Conservation (phyloP, 2,888 invertebrate genomes). For the Scaptomyza tumidula region DNA sequence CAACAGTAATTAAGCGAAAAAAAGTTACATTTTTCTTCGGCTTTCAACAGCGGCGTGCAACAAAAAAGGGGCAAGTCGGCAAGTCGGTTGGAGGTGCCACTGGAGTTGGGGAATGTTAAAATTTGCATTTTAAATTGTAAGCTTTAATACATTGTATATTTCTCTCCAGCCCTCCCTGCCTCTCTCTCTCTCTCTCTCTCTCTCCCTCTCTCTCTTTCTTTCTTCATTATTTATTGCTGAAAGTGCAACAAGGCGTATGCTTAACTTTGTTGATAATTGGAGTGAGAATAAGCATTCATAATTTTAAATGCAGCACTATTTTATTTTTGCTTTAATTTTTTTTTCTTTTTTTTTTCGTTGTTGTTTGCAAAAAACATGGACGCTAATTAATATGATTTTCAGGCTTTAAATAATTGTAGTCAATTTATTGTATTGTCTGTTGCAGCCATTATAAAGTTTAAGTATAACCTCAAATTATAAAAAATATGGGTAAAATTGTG, state of each 20-base stretch:
- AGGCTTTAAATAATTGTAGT: constrained; percentile 52
- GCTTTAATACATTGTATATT: constrained; percentile 62
- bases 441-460: constrained; percentile 11
- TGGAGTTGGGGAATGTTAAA: constrained; percentile 37
- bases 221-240: constrained; percentile 68
- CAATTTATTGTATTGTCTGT: constrained; percentile 4
- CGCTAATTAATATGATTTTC: constrained; percentile 67
- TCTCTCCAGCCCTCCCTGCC: constrained; percentile 18
- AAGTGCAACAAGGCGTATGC: constrained; percentile 77
- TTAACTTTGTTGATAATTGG: constrained; percentile 78
- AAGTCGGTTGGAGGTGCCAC: not conserved
- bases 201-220: constrained; percentile 3
- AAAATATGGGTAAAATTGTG: not conserved
- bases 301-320: constrained; percentile 53
- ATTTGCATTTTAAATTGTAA: constrained; percentile 77
- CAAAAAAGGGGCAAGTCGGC: constrained; percentile 1
- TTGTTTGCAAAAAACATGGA: constrained; percentile 44
- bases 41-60: constrained; percentile 58
- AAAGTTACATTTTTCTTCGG: constrained; percentile 64
- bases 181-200: not conserved
- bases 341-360: constrained; percentile 16
- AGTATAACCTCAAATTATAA: not conserved
- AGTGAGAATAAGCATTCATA: constrained; percentile 74
- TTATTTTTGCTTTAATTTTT: constrained; percentile 6
- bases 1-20: constrained; percentile 66